A percentile compares a stretch with the other conserved stretches of the same genome.
Evolutionary conservation across 2,888 invertebrate species (phyloP).

Genomic region (Drosophila eohydei): DNA sequence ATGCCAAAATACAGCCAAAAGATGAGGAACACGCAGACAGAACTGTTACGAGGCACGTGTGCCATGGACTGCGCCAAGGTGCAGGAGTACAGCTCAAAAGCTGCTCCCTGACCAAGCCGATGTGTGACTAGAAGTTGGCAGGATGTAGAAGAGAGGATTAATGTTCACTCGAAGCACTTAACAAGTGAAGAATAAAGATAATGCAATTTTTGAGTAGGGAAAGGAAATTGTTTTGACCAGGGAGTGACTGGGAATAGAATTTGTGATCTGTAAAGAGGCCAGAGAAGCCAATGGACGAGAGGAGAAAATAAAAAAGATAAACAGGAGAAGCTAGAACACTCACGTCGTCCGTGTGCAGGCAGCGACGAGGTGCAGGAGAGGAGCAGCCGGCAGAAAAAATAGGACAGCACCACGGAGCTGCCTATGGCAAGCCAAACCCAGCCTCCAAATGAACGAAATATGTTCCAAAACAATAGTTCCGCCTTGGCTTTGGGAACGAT

Average conservation of each 20-base stretch:
- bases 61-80: constrained; percentile 72
- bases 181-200: neutral
- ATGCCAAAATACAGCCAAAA: constrained; percentile 83
- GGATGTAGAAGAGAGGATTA: neutral
- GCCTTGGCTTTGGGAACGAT: constrained; percentile 86
- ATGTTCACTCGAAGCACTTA: too few species aligned
- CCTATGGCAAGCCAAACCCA: constrained; percentile 78
- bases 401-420: constrained; percentile 63
- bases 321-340: neutral
- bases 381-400: constrained; percentile 59
- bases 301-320: neutral
- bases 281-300: too few species aligned
- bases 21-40: constrained; percentile 74
- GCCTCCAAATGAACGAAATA: constrained; percentile 81
- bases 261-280: neutral
- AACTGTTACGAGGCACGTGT: constrained; percentile 42
- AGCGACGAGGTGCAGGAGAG: neutral
- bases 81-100: constrained; percentile 69
- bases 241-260: too few species aligned
- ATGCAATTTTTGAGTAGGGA: neutral
- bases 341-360: neutral
- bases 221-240: too few species aligned
- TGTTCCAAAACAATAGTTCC: constrained; percentile 86
- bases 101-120: constrained; percentile 16
- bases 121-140: neutral